Conservation (phyloP, 2,113 vertebrate genomes). For the Camelus dromedarius region DNA sequence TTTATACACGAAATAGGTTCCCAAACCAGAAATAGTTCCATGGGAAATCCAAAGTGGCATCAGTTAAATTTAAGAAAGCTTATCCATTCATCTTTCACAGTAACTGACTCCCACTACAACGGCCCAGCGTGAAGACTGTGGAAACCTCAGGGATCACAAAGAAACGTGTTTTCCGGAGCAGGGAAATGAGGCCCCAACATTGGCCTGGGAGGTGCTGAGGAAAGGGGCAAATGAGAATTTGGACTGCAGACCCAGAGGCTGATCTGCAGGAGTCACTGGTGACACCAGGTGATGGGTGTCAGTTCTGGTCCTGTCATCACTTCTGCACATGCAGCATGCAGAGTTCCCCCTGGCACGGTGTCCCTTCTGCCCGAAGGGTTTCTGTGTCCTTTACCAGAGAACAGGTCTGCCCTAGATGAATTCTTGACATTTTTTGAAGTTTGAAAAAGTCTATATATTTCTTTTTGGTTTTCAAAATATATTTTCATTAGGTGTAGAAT, state of each 20-base stretch:
- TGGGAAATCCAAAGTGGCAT: background rate
- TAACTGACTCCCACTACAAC: background rate
- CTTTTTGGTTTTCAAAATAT: background rate
- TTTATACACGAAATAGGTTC: background rate
- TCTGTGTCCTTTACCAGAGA: background rate
- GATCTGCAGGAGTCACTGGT: fast-evolving
- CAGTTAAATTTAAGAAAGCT: background rate
- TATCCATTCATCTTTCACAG: background rate
- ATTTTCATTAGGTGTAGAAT: background rate
- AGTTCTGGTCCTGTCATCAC: too few species aligned
- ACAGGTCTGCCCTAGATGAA: background rate
- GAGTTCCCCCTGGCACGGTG: background rate
- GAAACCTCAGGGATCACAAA: background rate
- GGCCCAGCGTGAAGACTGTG: background rate
- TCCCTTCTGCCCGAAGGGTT: background rate
- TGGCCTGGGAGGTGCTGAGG: background rate
- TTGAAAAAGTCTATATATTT: background rate
- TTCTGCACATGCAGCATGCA: too few species aligned
- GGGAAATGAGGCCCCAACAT: background rate
- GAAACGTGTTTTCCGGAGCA: background rate
- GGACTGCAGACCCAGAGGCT: background rate
- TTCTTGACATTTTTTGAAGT: background rate
- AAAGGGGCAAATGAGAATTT: background rate
- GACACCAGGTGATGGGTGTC: background rate
- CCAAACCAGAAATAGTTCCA: background rate